Evolutionary conservation across 1,140 invertebrate species (phyloP).

Genomic region (Myzus persicae): DNA sequence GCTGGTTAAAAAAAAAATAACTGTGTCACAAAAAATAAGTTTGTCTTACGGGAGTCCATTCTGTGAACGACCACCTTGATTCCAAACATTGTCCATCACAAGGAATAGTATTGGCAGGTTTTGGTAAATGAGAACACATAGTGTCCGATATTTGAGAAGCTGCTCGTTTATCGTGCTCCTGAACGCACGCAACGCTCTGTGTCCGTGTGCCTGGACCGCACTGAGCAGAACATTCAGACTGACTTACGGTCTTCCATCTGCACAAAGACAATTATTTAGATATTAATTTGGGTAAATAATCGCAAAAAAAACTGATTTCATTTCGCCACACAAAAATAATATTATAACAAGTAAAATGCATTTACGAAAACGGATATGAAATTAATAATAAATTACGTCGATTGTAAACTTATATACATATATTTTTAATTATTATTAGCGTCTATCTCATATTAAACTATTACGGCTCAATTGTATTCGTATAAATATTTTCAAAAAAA

Average conservation of each 20-base stretch:
- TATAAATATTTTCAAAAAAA: background rate
- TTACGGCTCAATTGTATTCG: too few species aligned
- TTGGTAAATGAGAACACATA: constrained; percentile 68
- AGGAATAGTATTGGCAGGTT: constrained; percentile 68
- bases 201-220: constrained; percentile 73
- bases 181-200: constrained; percentile 68
- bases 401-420: too few species aligned
- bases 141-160: constrained; percentile 64
- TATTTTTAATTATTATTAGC: too few species aligned
- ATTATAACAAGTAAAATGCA: too few species aligned
- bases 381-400: too few species aligned
- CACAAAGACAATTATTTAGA: constrained; percentile 29
- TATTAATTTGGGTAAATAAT: background rate
- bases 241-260: constrained; percentile 69
- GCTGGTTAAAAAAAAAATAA: background rate
- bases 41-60: constrained; percentile 72
- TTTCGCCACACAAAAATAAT: background rate
- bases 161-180: constrained; percentile 63
- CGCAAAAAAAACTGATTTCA: too few species aligned
- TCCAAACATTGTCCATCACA: constrained; percentile 75
- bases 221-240: constrained; percentile 74
- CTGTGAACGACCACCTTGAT: constrained; percentile 75
- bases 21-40: background rate
- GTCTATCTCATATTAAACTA: too few species aligned
- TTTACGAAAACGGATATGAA: too few species aligned